Base-by-base conservation (phyloP, 2,113 vertebrate genomes). In the Forbesichthys papilliferus region DNA sequence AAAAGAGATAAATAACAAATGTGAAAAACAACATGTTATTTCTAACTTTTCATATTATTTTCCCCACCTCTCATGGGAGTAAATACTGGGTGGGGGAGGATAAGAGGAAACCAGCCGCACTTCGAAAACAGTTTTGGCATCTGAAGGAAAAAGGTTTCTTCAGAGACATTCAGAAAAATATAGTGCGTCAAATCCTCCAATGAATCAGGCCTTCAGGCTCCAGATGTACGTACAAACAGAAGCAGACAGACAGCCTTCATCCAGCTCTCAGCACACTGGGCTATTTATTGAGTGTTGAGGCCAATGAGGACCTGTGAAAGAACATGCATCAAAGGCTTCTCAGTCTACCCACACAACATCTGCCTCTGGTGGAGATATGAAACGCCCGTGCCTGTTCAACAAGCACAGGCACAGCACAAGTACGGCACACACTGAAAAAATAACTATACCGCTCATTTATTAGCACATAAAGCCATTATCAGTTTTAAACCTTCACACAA, bases 321-420 rank as follows among this genome's bases (percentile, higher is more conserved):
- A 60, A 49, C 59, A 66, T 73, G 71, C 48, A 80, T 87, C 75
- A 82, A 79, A 74, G 81, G 77, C 60, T 80, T 61, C 65, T 66
- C 79, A 79, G 62, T 79, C 61, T 18, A 48, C 72, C 67, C 64
- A 83, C 76, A 51, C 71, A 79, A 77, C 84, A 91, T 81, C 87
- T 85, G 89, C 78, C 73, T 76, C 53, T 4, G 11, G 51, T 13
- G 51, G 62, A 61, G 27, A 85, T 64, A 83, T 68, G 57, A 85
- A 81, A 85, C 72, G 14, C 12, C 16, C 0, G 1, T 48, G 14
- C 2, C 27, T 27, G 18, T 2, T 69, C 57, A 12, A 14, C 5
- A 61, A 59, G 51, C 36, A 20, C 1, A 0, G 34, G 11, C 16
- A 48, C 36, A 61, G 16, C 16, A 64, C 16, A 61, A 69, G 59